Conservation (phyloP, 1,140 invertebrate genomes). For the Papilio polyxenes region DNA sequence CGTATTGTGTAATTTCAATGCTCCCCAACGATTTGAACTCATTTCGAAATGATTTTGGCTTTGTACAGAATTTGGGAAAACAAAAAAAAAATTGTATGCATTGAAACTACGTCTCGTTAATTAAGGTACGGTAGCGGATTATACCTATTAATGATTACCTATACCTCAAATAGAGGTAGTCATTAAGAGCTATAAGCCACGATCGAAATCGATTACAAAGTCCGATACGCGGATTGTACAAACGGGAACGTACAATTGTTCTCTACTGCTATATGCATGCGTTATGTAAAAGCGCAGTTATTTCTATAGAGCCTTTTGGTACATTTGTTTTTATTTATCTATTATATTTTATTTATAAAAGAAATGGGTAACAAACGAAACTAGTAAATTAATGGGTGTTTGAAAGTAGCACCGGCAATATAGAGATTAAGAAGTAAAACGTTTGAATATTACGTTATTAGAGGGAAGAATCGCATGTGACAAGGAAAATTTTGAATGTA, state of each 20-base stretch:
- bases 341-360: too few relatives aligned
- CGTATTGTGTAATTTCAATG: not conserved
- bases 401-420: too few relatives aligned
- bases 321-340: too few relatives aligned
- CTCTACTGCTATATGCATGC: not conserved
- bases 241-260: not conserved
- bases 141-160: not conserved
- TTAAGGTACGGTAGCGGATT: not conserved
- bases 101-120: not conserved
- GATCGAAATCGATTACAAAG: not conserved
- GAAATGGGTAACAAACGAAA: too few relatives aligned
- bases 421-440: too few relatives aligned
- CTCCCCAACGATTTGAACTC: not conserved
- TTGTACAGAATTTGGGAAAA: not conserved
- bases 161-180: not conserved
- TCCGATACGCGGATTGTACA: not conserved
- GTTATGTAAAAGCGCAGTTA: not conserved
- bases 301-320: not conserved
- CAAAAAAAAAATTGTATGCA: not conserved
- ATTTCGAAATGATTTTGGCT: not conserved
- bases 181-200: not conserved
- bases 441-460: too few relatives aligned
- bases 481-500: too few relatives aligned
- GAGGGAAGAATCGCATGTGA: too few relatives aligned
- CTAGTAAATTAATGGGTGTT: too few relatives aligned